Percentiles rank a stretch among this genome's conserved stretches.
phyloP scores from a whole-genome alignment of 2,797 vertebrate species.

The Cuculus canorus region DNA sequence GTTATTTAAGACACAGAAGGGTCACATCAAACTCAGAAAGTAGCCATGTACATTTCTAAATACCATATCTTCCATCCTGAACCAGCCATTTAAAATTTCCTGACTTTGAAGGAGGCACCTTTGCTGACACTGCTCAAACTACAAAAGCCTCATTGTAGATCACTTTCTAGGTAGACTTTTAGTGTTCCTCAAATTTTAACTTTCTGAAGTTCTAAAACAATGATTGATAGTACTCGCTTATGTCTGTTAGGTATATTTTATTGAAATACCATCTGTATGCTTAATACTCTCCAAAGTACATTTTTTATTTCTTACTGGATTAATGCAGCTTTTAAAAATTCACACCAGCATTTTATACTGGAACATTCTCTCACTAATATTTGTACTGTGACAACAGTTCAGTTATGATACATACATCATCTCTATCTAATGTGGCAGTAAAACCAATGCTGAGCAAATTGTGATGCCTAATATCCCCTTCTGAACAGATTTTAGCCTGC shows the following conservation, averaged over 20 bases:
- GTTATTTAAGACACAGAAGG: conserved; percentile 13
- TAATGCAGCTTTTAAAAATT: neutral
- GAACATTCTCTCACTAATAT: neutral
- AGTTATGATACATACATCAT: neutral
- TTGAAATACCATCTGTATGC: neutral
- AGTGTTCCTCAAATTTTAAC: neutral
- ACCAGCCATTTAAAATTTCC: neutral
- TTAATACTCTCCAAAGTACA: neutral
- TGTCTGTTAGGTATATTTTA: neutral
- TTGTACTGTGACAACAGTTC: neutral
- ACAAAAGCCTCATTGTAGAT: neutral
- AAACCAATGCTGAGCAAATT: neutral
- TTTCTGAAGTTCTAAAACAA: neutral
- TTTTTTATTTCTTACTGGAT: neutral
- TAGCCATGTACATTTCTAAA: neutral
- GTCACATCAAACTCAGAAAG: neutral
- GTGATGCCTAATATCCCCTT: neutral
- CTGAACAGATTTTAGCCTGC: neutral
- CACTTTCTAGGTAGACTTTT: neutral
- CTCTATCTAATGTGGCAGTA: neutral
- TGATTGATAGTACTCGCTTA: neutral
- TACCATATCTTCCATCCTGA: neutral
- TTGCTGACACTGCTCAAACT: neutral
- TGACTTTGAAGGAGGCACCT: neutral
- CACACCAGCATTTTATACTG: neutral